Base-by-base conservation (phyloP, 2,113 vertebrate genomes). In the Bettongia penicillata region DNA sequence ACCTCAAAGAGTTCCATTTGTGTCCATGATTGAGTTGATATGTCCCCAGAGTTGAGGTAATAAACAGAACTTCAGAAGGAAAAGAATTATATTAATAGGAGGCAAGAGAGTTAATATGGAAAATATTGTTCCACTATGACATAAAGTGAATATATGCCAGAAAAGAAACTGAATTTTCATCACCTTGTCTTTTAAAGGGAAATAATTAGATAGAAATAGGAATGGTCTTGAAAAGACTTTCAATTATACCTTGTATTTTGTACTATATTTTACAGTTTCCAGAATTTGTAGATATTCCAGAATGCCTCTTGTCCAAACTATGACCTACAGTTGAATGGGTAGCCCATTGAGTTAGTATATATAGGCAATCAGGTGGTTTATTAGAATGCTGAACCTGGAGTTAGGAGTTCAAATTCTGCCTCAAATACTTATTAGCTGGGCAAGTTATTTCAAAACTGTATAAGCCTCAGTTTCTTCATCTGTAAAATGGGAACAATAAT, bases 131-230 rank as follows among this genome's bases (percentile, higher is more conserved):
- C 89, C 50, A 31, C 48, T 90, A 26, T 90, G 90, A 25, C 49
- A 90, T 90, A 90, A 90, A 90, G 11, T 14, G 90, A 90, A 25
- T 14, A 51, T 12, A 51, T 48, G 90, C 12, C 49, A 51, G 49
- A 90, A 49, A 31, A 90, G 28, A 51, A 3, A 48, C 28, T 90
- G 10, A 90, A 25, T 50, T 90, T 90, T 90, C 24, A 51, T 90
- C 90, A 90, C 90, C 90, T 90, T 50, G 90, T 49, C 25, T 90
- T 90, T 84, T 49, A 90, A 90, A 90, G 49, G 48, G 89, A 90
- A 90, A 90, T 90, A 90, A 48, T 90, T 10, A 28, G 28, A 49
- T 90, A 90, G 47, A 90, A 90, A 90, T 90, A 50, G 25, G 24
- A 90, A 90, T 50, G 10, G 24, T 48, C 9, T 31, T 90, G 26